Evolutionary conservation across 2,888 invertebrate species (phyloP), one percentile per base, ranked within the genome.

Genomic region (Salticus scenicus): DNA sequence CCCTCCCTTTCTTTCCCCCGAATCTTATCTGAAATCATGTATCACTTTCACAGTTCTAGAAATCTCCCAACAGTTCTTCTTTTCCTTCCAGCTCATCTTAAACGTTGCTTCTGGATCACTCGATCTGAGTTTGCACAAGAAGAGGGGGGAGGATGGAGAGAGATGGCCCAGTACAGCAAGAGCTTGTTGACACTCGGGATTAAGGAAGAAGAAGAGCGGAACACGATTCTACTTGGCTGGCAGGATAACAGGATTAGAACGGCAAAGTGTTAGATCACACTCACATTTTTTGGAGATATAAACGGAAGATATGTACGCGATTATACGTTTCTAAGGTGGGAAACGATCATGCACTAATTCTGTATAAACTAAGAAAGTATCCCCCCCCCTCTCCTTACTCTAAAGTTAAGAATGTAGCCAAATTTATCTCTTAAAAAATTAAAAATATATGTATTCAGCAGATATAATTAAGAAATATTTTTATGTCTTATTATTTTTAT

Each of bases 131-230:
- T 66, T 64, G 31, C 72, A 67, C 71, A 72, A 72, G 67, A 47
- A 41, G 37, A 76, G 64, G 28, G 66, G 47, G 33, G 51, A 12
- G 20, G 70, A 33, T 37, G 17, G 51, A 73, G 51, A 80, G 33
- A 30, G 47, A 47, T 5, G 57, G 20, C 4, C 20, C 20, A 57
- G 57, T 24, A 57, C 20, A 57, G 37, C 37, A 83, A 83, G 77
- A 84, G 83, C 77, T 73, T 84, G 83, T 84, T 84, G 83, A 84
- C 83, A 84, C 77, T 77, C 51, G 77, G 83, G 83, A 84, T 84
- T 84, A 84, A 77, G 51, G 64, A 76, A 70, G 72, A 84, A 84
- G 83, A 84, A 72, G 77, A 72, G 77, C 83, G 64, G 72, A 83
- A 83, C 76, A 73, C 77, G 28, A 77, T 84, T 77, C 82, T 83